Evolutionary conservation across 64 coral and sea anemone species (phyloP).

Genomic region (Pocillopora verrucosa): DNA sequence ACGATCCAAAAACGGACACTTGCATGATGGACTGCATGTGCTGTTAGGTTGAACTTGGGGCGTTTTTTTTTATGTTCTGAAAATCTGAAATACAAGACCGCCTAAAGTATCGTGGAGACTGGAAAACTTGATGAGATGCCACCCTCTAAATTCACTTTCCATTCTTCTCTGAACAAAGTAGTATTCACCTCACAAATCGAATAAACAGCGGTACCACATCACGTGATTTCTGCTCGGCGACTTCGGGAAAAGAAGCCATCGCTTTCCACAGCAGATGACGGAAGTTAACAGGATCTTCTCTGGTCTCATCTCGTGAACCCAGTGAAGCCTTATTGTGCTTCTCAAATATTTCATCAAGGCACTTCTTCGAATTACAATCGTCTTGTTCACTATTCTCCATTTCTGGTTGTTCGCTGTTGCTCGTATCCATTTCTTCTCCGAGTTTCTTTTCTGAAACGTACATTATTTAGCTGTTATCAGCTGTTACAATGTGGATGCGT

Average conservation of each 20-base stretch:
- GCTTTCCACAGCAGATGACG: conserved; percentile 81
- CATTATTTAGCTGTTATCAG: background rate
- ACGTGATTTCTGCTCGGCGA: conserved; percentile 71
- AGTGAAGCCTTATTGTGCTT: conserved; percentile 27
- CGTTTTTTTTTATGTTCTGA: no score
- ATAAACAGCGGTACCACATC: conserved; percentile 74
- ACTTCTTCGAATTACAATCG: background rate
- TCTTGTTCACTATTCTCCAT: background rate
- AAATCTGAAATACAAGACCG: no score
- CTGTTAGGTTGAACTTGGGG: no score
- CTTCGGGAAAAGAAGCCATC: conserved; percentile 75
- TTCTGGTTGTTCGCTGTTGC: background rate
- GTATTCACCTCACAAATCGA: conserved; percentile 75
- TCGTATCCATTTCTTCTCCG: background rate
- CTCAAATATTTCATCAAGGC: conserved; percentile 53
- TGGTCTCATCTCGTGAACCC: conserved; percentile 67
- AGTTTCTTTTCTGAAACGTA: conserved; percentile 20
- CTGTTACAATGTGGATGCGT: background rate
- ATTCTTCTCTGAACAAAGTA: no score
- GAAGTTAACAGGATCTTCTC: conserved; percentile 77
- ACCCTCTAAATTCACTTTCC: no score
- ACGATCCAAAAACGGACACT: no score
- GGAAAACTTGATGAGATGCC: no score
- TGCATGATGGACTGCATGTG: no score
- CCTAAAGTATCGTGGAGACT: no score